Evolutionary conservation across 2,888 invertebrate species (phyloP).

Genomic region (Papilio gigon): DNA sequence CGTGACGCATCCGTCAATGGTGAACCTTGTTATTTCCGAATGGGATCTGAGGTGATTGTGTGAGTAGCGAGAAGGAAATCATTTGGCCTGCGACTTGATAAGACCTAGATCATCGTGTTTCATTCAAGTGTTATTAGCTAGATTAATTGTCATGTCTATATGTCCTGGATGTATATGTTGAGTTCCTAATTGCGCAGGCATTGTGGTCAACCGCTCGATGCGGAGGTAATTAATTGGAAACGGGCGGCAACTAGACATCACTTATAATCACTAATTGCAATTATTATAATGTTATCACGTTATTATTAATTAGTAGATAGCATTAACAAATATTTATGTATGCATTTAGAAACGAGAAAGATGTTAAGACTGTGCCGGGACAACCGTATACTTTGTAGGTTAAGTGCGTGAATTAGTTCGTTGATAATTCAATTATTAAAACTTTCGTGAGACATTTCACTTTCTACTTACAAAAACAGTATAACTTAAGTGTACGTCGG

Average conservation of each 20-base stretch:
- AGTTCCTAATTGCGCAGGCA: constrained; percentile 28
- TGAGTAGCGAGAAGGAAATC: too few relatives aligned
- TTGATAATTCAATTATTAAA: too few relatives aligned
- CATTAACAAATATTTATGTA: neutral
- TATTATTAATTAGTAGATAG: neutral
- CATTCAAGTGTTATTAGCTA: neutral
- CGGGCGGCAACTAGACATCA: constrained; percentile 30
- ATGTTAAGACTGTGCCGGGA: too few relatives aligned
- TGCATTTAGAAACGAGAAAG: too few relatives aligned
- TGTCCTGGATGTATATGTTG: neutral
- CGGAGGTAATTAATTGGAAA: constrained; percentile 47
- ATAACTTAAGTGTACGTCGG: too few relatives aligned
- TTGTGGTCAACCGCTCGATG: constrained; percentile 36
- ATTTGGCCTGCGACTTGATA: neutral
- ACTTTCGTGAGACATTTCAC: too few relatives aligned
- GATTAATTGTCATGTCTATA: neutral
- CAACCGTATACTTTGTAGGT: too few relatives aligned
- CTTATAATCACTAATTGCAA: constrained; percentile 40
- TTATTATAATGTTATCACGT: constrained; percentile 33
- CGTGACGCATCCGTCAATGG: too few relatives aligned
- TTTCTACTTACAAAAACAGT: too few relatives aligned
- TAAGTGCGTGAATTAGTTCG: too few relatives aligned
- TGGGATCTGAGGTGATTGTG: too few relatives aligned
- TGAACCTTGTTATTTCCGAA: too few relatives aligned
- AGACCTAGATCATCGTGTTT: neutral